Evolutionary conservation across 2,888 invertebrate genomes (phyloP).

Genomic region (Chrysolina haemoptera): DNA sequence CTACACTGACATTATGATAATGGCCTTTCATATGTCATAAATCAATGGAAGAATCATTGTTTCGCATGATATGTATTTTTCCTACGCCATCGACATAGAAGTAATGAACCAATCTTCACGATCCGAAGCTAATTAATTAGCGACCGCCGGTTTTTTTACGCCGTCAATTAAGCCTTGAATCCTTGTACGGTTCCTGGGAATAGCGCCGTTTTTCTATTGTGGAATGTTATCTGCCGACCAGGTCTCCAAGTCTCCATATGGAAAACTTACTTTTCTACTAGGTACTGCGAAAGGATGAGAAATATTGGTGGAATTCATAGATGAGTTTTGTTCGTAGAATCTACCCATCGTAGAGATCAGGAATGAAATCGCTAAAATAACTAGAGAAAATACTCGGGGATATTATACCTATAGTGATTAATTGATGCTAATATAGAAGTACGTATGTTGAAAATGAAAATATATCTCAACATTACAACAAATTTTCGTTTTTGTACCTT

Average conservation of each 20-base stretch:
- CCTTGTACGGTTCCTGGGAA: constrained; percentile 51
- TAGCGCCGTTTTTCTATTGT: constrained; percentile 35
- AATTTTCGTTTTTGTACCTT: no score
- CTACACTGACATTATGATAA: no score
- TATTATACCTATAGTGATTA: background rate
- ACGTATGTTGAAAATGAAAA: no score
- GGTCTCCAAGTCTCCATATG: constrained; percentile 17
- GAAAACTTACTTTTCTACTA: constrained; percentile 13
- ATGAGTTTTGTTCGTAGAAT: constrained; percentile 14
- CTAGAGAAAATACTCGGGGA: background rate
- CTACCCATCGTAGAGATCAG: background rate
- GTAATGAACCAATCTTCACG: constrained; percentile 43
- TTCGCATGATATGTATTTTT: constrained; percentile 32
- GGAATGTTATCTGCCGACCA: constrained; percentile 34
- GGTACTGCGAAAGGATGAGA: constrained; percentile 16
- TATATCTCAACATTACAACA: no score
- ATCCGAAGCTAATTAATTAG: constrained; percentile 50
- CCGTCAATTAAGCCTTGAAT: constrained; percentile 48
- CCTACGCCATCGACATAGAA: constrained; percentile 42
- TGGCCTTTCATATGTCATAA: background rate
- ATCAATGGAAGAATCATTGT: constrained; percentile 1
- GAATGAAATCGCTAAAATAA: background rate
- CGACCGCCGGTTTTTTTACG: constrained; percentile 39
- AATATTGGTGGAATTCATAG: constrained; percentile 24
- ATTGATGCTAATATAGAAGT: no score